These are phyloP conservation scores for Aldrovandia affinis DNA, from an alignment of 2,797 vertebrate species.

Conservation along the genomic window DNA sequence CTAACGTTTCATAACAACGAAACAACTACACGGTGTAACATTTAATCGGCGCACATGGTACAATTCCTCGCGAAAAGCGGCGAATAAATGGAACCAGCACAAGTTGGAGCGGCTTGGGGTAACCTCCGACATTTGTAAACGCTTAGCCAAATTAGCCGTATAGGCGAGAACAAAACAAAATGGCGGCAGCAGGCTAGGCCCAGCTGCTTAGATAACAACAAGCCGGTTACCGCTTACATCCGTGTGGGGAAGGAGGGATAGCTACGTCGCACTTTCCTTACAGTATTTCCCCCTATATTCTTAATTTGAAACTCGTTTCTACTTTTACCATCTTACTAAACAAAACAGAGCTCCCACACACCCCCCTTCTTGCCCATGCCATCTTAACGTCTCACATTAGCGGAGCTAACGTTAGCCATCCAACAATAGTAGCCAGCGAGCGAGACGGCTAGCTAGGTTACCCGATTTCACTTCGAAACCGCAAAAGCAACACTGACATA, in stretches of 20 bases:
- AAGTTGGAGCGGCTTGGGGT: neutral
- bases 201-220: slow-evolving; percentile 37
- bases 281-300: neutral
- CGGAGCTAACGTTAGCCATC: neutral
- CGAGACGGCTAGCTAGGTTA: neutral
- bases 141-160: slow-evolving; percentile 52
- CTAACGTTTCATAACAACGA: too few relatives aligned
- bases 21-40: neutral
- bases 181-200: slow-evolving; percentile 68
- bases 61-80: slow-evolving; percentile 32
- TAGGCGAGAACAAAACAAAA: slow-evolving; percentile 79
- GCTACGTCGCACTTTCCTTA: neutral
- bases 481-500: slow-evolving; percentile 42
- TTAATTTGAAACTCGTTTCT: neutral
- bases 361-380: neutral
- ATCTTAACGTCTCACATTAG: neutral
- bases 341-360: neutral
- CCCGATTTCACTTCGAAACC: neutral
- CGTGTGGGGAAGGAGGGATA: neutral
- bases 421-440: neutral
- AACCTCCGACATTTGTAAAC: slow-evolving; percentile 20
- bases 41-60: neutral
- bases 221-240: slow-evolving; percentile 35
- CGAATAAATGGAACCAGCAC: slow-evolving; percentile 63
- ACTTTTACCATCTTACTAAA: neutral